Base-by-base conservation (phyloP, 2,113 vertebrate genomes). In the Riparia riparia region DNA sequence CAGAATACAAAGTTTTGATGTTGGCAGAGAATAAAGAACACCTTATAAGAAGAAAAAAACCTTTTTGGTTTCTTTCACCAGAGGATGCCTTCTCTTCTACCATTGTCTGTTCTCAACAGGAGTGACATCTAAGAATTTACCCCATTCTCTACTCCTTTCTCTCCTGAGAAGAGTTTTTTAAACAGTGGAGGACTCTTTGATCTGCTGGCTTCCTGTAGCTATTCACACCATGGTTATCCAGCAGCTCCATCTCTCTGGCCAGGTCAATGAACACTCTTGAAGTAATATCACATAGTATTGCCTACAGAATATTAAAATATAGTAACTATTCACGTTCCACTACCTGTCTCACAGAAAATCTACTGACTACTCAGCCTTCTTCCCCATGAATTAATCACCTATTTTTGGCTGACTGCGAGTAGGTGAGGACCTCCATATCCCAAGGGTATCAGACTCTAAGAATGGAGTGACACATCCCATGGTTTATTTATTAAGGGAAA, bases 41-140 rank as follows among this genome's bases (percentile, higher is more conserved):
- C 18, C 37, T 37, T 37, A 37, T 37, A 37, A 84, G n/a, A 15
- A 29, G 22, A 4, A 26, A 39, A 24, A 10, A 28, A 24, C 2
- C 16, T 4, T 80, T 82, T 74, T 54, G 12, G 20, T 73, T 83
- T 95, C 44, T 47, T 95, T 88, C 77, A 74, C 50, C 41, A 57
- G 70, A 82, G 15, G 58, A 85, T 88, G 24, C 29, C 14, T 70
- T 85, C 80, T 84, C 74, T 87, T 93, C 82, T 73, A 87, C 64
- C 91, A 82, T 65, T 84, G 76, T 64, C 80, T 64, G 9, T 50
- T 95, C 93, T 85, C 86, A 85, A 84, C 84, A 85, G 89, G 76
- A 90, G 34, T 2, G 0, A 3, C 16, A 10, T 34, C 63, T 82
- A 72, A 72, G 57, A 79, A 82, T 10, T 95, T 84, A 95, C 57